These are phyloP conservation scores for Halichoeres trimaculatus DNA, from an alignment of 2,113 vertebrate genomes.

Conservation along the genomic window DNA sequence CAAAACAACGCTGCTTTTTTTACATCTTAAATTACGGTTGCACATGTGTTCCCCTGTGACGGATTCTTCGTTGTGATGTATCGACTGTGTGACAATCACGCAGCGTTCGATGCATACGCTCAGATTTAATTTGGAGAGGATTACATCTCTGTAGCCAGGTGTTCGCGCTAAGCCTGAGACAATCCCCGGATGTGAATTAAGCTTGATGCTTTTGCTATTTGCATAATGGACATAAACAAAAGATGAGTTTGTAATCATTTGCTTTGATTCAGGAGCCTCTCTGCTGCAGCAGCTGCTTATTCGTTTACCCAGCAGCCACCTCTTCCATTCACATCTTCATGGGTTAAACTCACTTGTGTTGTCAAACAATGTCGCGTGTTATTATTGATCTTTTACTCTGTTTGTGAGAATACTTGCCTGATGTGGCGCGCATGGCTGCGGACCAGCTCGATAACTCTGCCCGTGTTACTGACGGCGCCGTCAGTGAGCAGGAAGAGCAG, in stretches of 20 bases:
- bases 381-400: not conserved
- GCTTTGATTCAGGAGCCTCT: not conserved
- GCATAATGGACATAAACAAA: conserved; percentile 26
- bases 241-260: conserved; percentile 6
- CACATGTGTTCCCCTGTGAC: not conserved
- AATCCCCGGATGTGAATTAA: conserved; percentile 32
- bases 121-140: conserved; percentile 51
- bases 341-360: no score
- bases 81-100: not conserved
- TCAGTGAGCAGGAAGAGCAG: conserved; percentile 91
- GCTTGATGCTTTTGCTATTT: conserved; percentile 23
- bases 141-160: conserved; percentile 32
- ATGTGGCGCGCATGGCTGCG: conserved; percentile 87
- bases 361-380: no score
- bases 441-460: conserved; percentile 91
- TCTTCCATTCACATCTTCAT: not conserved
- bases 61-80: not conserved
- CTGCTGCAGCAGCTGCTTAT: not conserved
- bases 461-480: conserved; percentile 86
- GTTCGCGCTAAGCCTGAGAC: conserved; percentile 7
- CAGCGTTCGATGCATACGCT: not conserved
- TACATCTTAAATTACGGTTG: conserved; percentile 12
- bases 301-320: not conserved
- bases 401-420: conserved; percentile 80
- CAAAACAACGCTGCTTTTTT: conserved; percentile 10